Evolutionary conservation across 2,888 invertebrate genomes (phyloP), one percentile per base, ranked within the genome.

Genomic region (Aproaerema taeniolella): DNA sequence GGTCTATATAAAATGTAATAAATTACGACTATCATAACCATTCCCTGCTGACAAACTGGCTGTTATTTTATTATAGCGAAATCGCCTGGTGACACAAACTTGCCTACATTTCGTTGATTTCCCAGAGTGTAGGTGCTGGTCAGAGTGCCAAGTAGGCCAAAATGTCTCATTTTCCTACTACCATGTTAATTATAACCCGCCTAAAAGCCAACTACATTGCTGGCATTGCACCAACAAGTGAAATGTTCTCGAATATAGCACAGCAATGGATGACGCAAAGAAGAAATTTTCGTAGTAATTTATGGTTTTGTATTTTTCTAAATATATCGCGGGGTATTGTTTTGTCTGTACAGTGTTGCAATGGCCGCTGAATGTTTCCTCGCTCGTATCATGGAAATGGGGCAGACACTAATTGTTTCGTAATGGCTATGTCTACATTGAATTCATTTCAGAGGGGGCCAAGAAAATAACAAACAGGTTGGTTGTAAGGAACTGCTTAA

Each of bases 91-190:
- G 57, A 61, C 56, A 58, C 62, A 59, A 59, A 58, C 53, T 13
- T 24, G 25, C 12, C 20, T 11, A 54, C 50, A 66, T 71, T 70
- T 72, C 67, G 71, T 66, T 71, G 73, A 77, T 78, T 75, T 67
- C 70, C 65, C 55, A 43, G 31, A 55, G 60, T 58, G 76, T 73
- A 71, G 77, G 76, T 52, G 67, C 49, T n/a, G 45, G 48, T 61
- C 49, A 47, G 50, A 47, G 52, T 82, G 82, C 83, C 85, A 83
- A 83, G 55, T 83, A 73, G 82, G 83, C 69, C 85, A 76, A 67
- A 68, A 65, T 71, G 73, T 75, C 76, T 76, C 70, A 55, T 46
- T 55, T 51, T 51, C 65, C 55, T 45, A 50, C 50, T 60, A 73
- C 69, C 53, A 63, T 41, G 32, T 40, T 12, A 41, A 43, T 39